Percentiles rank a stretch among this genome's conserved stretches.
Conservation (phyloP, 2,888 invertebrate genomes). For the Brenthis hecate region DNA sequence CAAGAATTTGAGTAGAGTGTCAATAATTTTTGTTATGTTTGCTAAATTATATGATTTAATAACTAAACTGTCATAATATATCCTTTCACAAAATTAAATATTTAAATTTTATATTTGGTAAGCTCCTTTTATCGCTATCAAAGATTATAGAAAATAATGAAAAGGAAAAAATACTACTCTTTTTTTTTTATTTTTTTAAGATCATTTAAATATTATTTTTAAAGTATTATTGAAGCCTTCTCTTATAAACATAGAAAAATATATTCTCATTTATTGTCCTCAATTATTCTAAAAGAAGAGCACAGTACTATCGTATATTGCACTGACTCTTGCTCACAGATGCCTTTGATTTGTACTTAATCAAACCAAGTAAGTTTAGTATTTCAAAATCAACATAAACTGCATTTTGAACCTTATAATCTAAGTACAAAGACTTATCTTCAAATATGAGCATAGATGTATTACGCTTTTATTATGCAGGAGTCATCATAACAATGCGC, state of each 20-base stretch:
- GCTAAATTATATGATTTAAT: no score
- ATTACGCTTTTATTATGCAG: neutral
- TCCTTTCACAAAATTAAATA: no score
- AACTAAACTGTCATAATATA: no score
- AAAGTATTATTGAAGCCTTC: no score
- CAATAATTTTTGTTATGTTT: conserved; percentile 2
- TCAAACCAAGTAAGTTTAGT: neutral
- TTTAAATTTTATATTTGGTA: no score
- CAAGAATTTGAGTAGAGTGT: conserved; percentile 42
- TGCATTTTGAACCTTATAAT: conserved; percentile 8
- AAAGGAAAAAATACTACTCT: no score
- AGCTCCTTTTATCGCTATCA: no score
- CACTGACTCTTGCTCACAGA: conserved; percentile 10
- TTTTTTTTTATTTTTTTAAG: no score
- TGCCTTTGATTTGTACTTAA: conserved; percentile 12
- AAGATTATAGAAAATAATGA: no score
- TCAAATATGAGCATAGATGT: neutral
- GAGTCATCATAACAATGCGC: conserved; percentile 20
- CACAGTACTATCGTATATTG: neutral
- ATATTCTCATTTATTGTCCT: neutral
- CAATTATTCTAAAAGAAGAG: neutral
- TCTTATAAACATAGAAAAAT: neutral
- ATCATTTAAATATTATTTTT: no score
- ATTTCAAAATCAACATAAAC: neutral
- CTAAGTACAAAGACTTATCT: neutral